phyloP scores from a whole-genome alignment of 2,113 vertebrate genomes.

The Abramis brama region DNA sequence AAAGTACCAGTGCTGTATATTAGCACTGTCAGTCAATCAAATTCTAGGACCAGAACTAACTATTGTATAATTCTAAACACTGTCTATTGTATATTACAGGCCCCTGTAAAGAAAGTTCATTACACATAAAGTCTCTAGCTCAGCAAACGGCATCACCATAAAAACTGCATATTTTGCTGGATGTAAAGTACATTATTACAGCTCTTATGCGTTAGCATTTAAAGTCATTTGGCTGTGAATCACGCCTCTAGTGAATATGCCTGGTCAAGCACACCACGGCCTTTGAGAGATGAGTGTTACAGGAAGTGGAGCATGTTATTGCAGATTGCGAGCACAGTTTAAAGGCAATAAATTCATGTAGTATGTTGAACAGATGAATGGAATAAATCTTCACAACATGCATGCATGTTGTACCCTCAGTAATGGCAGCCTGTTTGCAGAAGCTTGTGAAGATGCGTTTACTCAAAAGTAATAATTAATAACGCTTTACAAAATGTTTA shows the following conservation, averaged over 20 bases:
- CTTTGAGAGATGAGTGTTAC: conserved; percentile 29
- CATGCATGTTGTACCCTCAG: background rate
- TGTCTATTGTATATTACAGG: background rate
- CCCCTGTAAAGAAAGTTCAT: background rate
- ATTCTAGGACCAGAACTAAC: background rate
- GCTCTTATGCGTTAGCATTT: conserved; percentile 25
- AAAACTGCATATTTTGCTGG: conserved; percentile 30
- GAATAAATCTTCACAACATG: background rate
- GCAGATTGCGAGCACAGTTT: conserved; percentile 8
- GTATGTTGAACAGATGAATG: conserved; percentile 29
- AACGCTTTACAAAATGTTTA: background rate
- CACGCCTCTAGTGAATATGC: conserved; percentile 12
- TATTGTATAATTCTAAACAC: conserved; percentile 1
- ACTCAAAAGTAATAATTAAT: background rate
- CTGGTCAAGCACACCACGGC: conserved; percentile 28
- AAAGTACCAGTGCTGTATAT: background rate
- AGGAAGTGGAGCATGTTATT: conserved; percentile 35
- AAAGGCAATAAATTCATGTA: conserved; percentile 12
- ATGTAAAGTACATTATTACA: conserved; percentile 32
- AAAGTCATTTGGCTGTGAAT: conserved; percentile 36
- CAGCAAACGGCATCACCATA: background rate
- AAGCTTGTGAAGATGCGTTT: conserved; percentile 9
- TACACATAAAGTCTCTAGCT: background rate
- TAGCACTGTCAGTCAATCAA: background rate
- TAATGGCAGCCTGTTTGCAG: background rate